Evolutionary conservation across 1,140 invertebrate genomes (phyloP).

Genomic region (Temnothorax nylanderi): DNA sequence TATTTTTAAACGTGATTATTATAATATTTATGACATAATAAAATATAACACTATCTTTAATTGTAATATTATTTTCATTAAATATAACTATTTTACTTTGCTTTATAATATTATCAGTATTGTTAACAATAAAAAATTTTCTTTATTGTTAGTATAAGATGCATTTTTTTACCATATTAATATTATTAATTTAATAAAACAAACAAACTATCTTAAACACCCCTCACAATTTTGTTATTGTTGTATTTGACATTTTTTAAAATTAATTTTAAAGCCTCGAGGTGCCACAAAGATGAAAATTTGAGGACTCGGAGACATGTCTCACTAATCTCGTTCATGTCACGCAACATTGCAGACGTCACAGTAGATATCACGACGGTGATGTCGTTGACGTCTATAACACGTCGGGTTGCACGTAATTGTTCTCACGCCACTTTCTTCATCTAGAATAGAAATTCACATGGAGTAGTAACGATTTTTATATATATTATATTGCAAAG

Average conservation of each 20-base stretch:
- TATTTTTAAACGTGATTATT: not conserved
- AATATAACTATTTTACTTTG: not conserved
- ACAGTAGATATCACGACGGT: conserved; percentile 44
- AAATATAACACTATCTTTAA: not conserved
- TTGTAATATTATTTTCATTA: not conserved
- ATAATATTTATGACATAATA: not conserved
- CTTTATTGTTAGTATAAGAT: too few species aligned
- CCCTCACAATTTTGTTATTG: not conserved
- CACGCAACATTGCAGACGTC: conserved; percentile 48
- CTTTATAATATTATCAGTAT: conserved; percentile 1
- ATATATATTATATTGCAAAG: not conserved
- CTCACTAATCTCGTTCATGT: conserved; percentile 54
- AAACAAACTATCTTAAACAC: not conserved
- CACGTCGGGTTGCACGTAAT: conserved; percentile 65
- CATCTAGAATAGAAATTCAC: conserved; percentile 73
- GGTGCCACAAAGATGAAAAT: conserved; percentile 58
- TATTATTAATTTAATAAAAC: too few species aligned
- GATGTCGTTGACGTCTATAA: conserved; percentile 63
- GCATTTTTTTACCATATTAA: not conserved
- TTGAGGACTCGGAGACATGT: conserved; percentile 63
- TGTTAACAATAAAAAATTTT: too few species aligned
- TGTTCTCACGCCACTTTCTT: conserved; percentile 68
- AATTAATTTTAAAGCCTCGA: not conserved
- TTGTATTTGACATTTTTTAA: not conserved
- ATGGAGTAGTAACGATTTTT: conserved; percentile 59